Percentiles rank a stretch among this genome's conserved stretches.
These are phyloP conservation scores for Andrena cerasifolii DNA, from an alignment of 1,140 invertebrate species.

Conservation along the genomic window DNA sequence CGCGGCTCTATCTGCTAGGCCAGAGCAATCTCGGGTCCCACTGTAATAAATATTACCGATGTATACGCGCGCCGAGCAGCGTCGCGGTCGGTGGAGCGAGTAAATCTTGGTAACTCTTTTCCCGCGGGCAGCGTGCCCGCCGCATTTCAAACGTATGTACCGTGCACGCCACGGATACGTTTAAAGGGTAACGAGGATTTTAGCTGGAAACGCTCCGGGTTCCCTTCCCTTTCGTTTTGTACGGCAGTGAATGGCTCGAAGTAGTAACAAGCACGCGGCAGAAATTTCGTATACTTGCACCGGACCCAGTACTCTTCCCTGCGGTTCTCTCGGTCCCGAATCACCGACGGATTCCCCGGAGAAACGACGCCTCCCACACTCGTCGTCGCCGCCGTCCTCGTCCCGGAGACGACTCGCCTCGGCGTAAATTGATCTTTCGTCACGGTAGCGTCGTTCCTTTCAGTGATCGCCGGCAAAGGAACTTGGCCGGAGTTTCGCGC, in stretches of 20 bases:
- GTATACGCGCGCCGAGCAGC: not conserved
- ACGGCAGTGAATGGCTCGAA: too few relatives aligned
- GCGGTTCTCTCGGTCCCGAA: not conserved
- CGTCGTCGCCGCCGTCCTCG: too few relatives aligned
- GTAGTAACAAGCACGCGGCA: too few relatives aligned
- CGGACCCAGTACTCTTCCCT: not conserved
- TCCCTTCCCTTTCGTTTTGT: too few relatives aligned
- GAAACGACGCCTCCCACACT: not conserved
- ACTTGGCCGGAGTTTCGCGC: not conserved
- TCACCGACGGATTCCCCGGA: not conserved
- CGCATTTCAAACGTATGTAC: not conserved
- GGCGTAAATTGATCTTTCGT: constrained; percentile 10
- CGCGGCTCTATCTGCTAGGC: not conserved
- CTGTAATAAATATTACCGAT: constrained; percentile 26
- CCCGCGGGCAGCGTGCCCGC: not conserved
- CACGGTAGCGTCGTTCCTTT: not conserved
- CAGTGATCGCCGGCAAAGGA: not conserved
- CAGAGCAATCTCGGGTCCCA: constrained; percentile 38
- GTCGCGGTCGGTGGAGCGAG: constrained; percentile 13
- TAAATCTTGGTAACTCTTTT: constrained; percentile 49
- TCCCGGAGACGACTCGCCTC: not conserved
- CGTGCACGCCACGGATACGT: too few relatives aligned
- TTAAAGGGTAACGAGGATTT: too few relatives aligned
- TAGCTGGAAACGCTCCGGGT: too few relatives aligned
- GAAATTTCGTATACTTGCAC: too few relatives aligned